Conservation (phyloP, 2,113 vertebrate genomes). For the Pantherophis guttatus region DNA sequence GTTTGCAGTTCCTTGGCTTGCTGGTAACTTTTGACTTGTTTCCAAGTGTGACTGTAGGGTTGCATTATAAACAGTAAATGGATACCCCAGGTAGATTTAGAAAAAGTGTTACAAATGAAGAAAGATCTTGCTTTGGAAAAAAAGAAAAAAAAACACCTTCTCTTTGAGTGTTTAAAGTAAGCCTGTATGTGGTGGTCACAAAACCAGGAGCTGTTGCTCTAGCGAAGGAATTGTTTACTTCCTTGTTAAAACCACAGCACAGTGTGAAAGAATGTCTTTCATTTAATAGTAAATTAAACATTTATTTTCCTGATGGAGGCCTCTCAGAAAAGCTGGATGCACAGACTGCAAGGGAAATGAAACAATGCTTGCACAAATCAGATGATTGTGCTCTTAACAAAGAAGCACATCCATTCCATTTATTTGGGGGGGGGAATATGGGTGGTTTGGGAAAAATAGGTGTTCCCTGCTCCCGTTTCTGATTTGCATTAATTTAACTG, state of each 20-base stretch:
- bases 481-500: neutral
- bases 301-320: neutral
- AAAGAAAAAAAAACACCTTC: neutral
- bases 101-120: neutral
- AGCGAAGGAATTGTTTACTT: conserved; percentile 12
- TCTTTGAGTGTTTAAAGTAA: neutral
- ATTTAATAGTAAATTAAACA: neutral
- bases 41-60: conserved; percentile 17
- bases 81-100: neutral
- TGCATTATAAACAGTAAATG: neutral
- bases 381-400: neutral
- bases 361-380: neutral
- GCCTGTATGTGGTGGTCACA: neutral
- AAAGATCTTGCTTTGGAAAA: neutral
- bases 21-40: conserved; percentile 45
- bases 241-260: conserved; percentile 4
- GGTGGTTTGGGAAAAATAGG: neutral
- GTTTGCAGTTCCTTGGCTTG: conserved; percentile 38
- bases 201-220: neutral
- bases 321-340: neutral
- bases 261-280: neutral
- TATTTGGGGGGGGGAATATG: neutral
- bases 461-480: neutral
- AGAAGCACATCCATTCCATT: neutral
- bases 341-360: neutral